Base-by-base conservation (phyloP, 1,140 invertebrate species). In the Nylanderia fulva region DNA sequence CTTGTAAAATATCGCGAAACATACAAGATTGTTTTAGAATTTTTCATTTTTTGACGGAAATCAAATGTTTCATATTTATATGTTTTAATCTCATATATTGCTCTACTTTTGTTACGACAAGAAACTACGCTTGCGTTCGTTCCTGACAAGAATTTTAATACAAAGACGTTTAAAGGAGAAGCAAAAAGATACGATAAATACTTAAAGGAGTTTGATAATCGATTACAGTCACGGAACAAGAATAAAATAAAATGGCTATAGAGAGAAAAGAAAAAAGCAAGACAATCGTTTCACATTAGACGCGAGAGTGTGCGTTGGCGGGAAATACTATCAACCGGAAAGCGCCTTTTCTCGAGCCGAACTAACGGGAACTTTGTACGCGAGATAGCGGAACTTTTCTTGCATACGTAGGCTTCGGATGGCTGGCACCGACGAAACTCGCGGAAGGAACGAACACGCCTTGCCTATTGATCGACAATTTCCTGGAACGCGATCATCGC, bases 181-280 rank as follows among this genome's bases (percentile, higher is more conserved):
- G 27, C 36, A 69, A 79, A 66, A 77, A 88, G 58, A 87, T 24
- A 66, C 63, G 64, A 27, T 66, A 61, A 66, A 13, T 79, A 61
- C 72, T 85, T 88, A 69, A 11, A 24, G 68, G 52, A 80, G 45
- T 88, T 88, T 74, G 82, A 87, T 88, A 85, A 88, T 88, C 82
- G 82, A 88, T 88, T 39, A 66, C 21, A 27, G n/a, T 39, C 0
- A 15, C 11, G 9, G 21, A 82, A 68, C 68, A 36, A 18, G 13
- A 18, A 71, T 76, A 11, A 56, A 4, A n/a, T 13, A 18, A 39
- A 60, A 83, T 72, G 56, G 54, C 71, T 56, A 33, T 52, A 64
- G 15, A 69, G 15, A 36, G 52, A 54, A 11, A n/a, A n/a, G n/a
- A 7, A 63, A 15, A 27, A 86, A 68, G 13, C 39, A 18, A 48